These are phyloP conservation scores for Phortica okadai DNA, from an alignment of 2,888 invertebrate genomes.

Conservation along the genomic window DNA sequence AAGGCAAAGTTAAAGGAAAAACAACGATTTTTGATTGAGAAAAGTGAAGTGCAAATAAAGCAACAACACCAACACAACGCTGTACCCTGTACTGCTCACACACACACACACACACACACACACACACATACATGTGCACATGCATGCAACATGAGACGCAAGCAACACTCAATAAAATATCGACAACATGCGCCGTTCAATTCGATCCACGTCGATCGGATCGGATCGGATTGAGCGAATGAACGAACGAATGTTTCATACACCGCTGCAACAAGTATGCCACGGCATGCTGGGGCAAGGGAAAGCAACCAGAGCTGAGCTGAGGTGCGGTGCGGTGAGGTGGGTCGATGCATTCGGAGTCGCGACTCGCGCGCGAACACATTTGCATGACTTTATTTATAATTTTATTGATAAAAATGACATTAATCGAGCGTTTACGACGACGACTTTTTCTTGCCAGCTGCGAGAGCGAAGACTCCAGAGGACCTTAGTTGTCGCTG, in stretches of 20 bases:
- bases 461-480: slow-evolving; percentile 31
- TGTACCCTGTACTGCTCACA: background rate
- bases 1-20: too few relatives aligned
- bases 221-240: background rate
- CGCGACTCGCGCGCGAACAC: slow-evolving; percentile 29
- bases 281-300: too few relatives aligned
- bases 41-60: too few relatives aligned
- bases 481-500: background rate
- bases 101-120: background rate
- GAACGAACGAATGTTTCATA: background rate
- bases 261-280: too few relatives aligned
- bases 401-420: slow-evolving; percentile 76
- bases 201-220: background rate
- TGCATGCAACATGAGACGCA: background rate
- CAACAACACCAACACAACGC: background rate
- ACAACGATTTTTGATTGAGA: too few relatives aligned
- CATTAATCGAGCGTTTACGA: slow-evolving; percentile 68
- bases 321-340: too few relatives aligned
- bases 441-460: slow-evolving; percentile 43
- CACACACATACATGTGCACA: too few relatives aligned
- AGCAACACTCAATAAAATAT: background rate
- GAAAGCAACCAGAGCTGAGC: too few relatives aligned
- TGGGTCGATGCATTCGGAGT: background rate
- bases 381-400: slow-evolving; percentile 71
- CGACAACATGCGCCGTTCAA: background rate